phyloP scores from a whole-genome alignment of 2,888 invertebrate genomes.

The Halocaridina rubra region DNA sequence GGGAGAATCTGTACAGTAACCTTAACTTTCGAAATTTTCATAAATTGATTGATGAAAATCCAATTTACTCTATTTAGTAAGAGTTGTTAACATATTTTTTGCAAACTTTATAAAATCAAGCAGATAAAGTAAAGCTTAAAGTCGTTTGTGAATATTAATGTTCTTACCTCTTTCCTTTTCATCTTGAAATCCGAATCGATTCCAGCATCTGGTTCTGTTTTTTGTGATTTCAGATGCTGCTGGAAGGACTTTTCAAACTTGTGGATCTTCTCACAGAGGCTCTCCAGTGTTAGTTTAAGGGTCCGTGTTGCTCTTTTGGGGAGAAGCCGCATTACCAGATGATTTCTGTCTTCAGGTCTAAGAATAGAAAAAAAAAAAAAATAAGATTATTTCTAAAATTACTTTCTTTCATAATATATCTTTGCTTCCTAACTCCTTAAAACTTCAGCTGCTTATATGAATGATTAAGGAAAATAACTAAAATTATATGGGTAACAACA shows the following conservation, averaged over 20 bases:
- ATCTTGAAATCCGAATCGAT: conserved; percentile 85
- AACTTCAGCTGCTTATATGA: too few relatives aligned
- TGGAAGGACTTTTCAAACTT: conserved; percentile 26
- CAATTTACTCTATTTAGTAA: too few relatives aligned
- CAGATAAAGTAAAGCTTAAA: not conserved
- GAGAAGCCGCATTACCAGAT: conserved; percentile 82
- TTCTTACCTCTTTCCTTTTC: conserved; percentile 80
- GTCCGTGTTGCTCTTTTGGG: conserved; percentile 89
- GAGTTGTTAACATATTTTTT: too few relatives aligned
- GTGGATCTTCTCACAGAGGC: conserved; percentile 75
- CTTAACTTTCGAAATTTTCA: too few relatives aligned
- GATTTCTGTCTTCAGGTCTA: conserved; percentile 89
- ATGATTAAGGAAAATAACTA: too few relatives aligned
- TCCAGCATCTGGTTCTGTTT: conserved; percentile 54
- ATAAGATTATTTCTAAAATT: not conserved
- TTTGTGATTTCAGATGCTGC: conserved; percentile 19
- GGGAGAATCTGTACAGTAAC: too few relatives aligned
- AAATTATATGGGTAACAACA: too few relatives aligned
- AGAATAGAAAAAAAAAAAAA: conserved; percentile 68
- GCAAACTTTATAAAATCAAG: too few relatives aligned
- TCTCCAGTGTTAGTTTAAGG: conserved; percentile 82
- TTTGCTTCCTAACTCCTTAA: too few relatives aligned
- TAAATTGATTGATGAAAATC: too few relatives aligned
- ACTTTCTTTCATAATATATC: too few relatives aligned
- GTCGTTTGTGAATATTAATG: too few relatives aligned